Evolutionary conservation across 1,140 invertebrate species (phyloP), one percentile per base, ranked within the genome.

Genomic region (Catajapyx aquilonaris): DNA sequence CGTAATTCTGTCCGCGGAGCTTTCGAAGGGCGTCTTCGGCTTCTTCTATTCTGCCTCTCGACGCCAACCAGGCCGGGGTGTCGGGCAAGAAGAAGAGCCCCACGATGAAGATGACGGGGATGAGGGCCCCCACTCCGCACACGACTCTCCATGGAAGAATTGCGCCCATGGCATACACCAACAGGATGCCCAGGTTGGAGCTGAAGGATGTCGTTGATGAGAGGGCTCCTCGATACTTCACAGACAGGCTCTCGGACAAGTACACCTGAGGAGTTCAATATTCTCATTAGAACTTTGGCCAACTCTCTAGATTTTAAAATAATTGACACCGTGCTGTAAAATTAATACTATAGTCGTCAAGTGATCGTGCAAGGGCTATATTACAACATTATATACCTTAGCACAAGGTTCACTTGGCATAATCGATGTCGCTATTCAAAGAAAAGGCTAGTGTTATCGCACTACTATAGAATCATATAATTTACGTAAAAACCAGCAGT

Each of bases 31-130:
- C 48, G 38, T 57, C 52, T 2, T 57, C 44, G 1, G 68, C 69
- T 22, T 61, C 51, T 38, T 63, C 54, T 2, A 56, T 48, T 39
- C 57, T 48, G 13, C 63, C 63, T 45, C 65, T 63, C 3, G 62
- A 57, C 0, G 68, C 59, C 31, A 76, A 51, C 73, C 73, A 81
- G 1, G 66, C 60, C 1, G 78, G 77, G 37, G 75, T 76, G 52
- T 83, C 78, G 0, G 74, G 74, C 2, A 69, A 55, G 13, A 69
- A 59, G 15, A 53, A 50, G 22, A 67, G 43, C 2, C 65, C 38
- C 2, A 60, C 19, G 16, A 60, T 59, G 21, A 57, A 52, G 11
- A 65, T 7, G 13, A 68, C 46, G 11, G 66, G 66, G 18, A 69
- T 52, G 3, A 59, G 31, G 2, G 56, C 57, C 44, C 60, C 64